Conservation (phyloP, 2,113 vertebrate genomes). For the Pterocles burchelli region DNA sequence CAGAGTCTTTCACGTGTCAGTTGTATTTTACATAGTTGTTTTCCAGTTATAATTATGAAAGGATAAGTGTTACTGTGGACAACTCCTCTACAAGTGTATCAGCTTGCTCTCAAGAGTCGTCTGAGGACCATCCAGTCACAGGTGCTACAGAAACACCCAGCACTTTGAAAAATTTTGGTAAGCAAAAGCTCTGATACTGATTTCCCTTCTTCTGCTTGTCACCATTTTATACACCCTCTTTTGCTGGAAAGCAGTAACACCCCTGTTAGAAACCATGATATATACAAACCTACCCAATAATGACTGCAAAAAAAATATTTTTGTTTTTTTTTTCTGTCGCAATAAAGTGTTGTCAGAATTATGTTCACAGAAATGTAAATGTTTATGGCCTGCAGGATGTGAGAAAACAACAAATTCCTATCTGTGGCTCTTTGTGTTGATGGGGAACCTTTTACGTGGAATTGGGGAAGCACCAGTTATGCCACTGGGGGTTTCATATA, state of each 20-base stretch:
- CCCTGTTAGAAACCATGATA: neutral
- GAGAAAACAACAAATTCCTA: constrained; percentile 74
- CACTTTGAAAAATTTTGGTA: neutral
- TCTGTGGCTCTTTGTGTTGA: constrained; percentile 88
- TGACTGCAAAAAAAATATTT: neutral
- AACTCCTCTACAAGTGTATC: constrained; percentile 61
- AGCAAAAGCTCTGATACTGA: neutral
- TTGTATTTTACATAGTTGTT: constrained; percentile 42
- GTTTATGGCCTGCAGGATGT: constrained; percentile 74
- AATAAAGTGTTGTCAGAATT: neutral
- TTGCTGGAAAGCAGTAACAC: neutral
- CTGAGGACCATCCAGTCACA: neutral
- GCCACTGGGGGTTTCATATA: constrained; percentile 90
- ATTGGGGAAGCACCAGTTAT: constrained; percentile 89
- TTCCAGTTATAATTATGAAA: constrained; percentile 72
- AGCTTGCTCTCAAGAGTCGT: neutral
- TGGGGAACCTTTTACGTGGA: constrained; percentile 90
- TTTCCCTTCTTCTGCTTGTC: neutral
- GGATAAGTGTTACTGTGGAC: constrained; percentile 48
- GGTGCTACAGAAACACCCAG: neutral
- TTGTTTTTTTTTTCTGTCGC: neutral
- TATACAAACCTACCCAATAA: neutral
- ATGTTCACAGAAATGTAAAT: neutral
- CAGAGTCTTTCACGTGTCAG: neutral
- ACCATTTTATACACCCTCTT: neutral